These are phyloP conservation scores for Trichogramma evanescens DNA, from an alignment of 2,888 invertebrate genomes.

Conservation along the genomic window DNA sequence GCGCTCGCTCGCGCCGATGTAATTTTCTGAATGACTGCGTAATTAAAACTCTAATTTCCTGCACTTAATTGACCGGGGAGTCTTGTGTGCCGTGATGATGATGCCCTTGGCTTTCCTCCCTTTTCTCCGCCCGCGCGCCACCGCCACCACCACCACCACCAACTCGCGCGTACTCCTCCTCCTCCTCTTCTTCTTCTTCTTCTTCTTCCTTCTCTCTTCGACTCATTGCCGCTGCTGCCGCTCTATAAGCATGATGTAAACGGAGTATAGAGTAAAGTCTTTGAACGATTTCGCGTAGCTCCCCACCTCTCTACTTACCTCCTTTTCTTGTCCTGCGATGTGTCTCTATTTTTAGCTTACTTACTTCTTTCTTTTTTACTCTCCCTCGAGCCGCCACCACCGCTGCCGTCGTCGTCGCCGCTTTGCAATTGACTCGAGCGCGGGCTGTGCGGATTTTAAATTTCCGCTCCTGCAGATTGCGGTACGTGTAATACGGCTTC, in stretches of 20 bases:
- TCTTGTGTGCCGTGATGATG: slow-evolving; percentile 28
- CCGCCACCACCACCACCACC: slow-evolving; percentile 11
- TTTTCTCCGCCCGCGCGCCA: slow-evolving; percentile 20
- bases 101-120: slow-evolving; percentile 9
- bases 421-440: no score
- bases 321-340: slow-evolving; percentile 13
- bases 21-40: slow-evolving; percentile 49
- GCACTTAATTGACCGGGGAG: slow-evolving; percentile 48
- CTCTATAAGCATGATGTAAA: background rate
- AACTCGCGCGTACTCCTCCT: slow-evolving; percentile 21
- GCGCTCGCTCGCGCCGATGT: slow-evolving; percentile 39
- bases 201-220: background rate
- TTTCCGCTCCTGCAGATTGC: no score
- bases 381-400: background rate
- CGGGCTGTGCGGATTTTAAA: no score
- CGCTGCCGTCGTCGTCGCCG: slow-evolving; percentile 27
- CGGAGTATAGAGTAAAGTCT: background rate
- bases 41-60: slow-evolving; percentile 50
- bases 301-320: slow-evolving; percentile 9
- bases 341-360: slow-evolving; percentile 3
- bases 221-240: background rate
- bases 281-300: background rate
- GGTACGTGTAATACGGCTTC: no score
- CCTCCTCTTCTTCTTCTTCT: slow-evolving; percentile 11
- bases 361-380: background rate